These are phyloP conservation scores for Mormyrops attenuatus DNA, from an alignment of 2,797 vertebrate species.

Conservation along the genomic window DNA sequence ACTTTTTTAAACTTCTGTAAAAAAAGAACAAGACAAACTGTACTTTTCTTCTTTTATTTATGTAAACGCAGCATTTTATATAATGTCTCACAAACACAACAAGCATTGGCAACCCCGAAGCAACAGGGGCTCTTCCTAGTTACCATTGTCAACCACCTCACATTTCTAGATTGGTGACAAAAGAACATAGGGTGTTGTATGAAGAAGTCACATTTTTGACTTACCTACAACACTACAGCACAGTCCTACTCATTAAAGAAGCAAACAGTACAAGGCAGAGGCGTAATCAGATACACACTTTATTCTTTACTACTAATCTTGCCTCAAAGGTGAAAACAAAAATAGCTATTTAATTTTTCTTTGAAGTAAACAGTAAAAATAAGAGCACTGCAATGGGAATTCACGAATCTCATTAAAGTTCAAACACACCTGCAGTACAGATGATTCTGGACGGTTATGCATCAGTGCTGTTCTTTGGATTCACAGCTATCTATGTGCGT, in stretches of 20 bases:
- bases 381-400: neutral
- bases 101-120: neutral
- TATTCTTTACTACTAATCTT: slow-evolving; percentile 33
- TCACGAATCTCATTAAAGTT: neutral
- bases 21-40: neutral
- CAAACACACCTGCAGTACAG: slow-evolving; percentile 5
- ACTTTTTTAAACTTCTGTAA: neutral
- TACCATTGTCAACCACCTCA: neutral
- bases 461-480: neutral
- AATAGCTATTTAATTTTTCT: slow-evolving; percentile 17
- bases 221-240: slow-evolving; percentile 10
- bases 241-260: neutral
- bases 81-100: neutral
- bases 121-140: neutral
- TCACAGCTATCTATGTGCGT: neutral
- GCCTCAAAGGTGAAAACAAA: slow-evolving; percentile 41
- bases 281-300: slow-evolving; percentile 25
- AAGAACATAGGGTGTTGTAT: neutral
- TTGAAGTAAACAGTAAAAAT: slow-evolving; percentile 17
- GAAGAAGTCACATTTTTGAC: neutral
- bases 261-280: neutral
- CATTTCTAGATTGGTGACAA: neutral
- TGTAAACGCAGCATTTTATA: neutral
- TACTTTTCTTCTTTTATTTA: neutral
- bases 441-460: neutral